Evolutionary conservation across 2,797 vertebrate species (phyloP).

Genomic region (Macropodus opercularis): DNA sequence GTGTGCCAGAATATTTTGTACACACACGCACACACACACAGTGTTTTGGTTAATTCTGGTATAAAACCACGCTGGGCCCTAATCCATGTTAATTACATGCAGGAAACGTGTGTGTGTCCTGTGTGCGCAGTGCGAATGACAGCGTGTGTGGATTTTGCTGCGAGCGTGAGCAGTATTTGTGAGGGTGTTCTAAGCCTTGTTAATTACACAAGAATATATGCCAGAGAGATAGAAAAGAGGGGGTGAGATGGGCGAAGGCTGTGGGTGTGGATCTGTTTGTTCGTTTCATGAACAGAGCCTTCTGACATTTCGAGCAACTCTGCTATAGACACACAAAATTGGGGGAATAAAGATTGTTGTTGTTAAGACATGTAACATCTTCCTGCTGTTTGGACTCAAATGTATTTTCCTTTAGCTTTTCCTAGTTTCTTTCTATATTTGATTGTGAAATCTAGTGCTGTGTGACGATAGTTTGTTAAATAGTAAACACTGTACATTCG

Average conservation of each 20-base stretch:
- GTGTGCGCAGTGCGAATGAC: slow-evolving; percentile 39
- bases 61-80: slow-evolving; percentile 41
- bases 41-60: slow-evolving; percentile 55
- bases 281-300: slow-evolving; percentile 52
- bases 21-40: not conserved
- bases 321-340: slow-evolving; percentile 31
- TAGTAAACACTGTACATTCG: too few species aligned
- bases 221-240: slow-evolving; percentile 53
- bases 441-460: slow-evolving; percentile 21
- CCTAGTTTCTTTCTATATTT: slow-evolving; percentile 28
- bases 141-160: slow-evolving; percentile 38
- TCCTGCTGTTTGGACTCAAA: slow-evolving; percentile 19
- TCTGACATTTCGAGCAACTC: slow-evolving; percentile 36
- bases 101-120: slow-evolving; percentile 54
- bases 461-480: slow-evolving; percentile 25
- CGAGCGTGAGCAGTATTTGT: slow-evolving; percentile 53
- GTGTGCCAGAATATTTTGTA: slow-evolving; percentile 33
- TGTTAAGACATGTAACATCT: slow-evolving; percentile 18
- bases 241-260: slow-evolving; percentile 49
- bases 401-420: slow-evolving; percentile 33
- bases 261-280: slow-evolving; percentile 60
- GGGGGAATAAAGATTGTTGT: too few species aligned
- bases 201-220: slow-evolving; percentile 78
- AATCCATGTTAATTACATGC: slow-evolving; percentile 77
- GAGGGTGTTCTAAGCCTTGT: slow-evolving; percentile 73